phyloP scores from a whole-genome alignment of 2,797 vertebrate genomes.

The Bufotes viridis region DNA sequence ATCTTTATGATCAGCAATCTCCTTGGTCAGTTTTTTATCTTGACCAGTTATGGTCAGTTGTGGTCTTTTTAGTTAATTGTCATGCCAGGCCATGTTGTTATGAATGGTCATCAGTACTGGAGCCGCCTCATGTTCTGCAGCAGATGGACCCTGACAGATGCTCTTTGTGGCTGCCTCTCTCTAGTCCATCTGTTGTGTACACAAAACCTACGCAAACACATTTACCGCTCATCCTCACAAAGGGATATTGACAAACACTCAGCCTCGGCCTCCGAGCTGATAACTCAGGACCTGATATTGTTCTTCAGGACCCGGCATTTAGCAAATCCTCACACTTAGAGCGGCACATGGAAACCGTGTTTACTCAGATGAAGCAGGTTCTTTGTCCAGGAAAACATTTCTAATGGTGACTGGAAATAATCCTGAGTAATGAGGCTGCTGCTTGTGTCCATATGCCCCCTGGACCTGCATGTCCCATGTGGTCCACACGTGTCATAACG shows the following conservation, averaged over 20 bases:
- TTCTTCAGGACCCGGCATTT: slow-evolving; percentile 22
- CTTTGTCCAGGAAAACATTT: slow-evolving; percentile 40
- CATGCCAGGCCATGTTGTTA: background rate
- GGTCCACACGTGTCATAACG: background rate
- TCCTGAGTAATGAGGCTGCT: slow-evolving; percentile 29
- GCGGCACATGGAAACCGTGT: slow-evolving; percentile 40
- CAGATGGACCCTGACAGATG: slow-evolving; percentile 50
- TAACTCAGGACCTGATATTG: slow-evolving; percentile 29
- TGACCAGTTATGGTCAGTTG: background rate
- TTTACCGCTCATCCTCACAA: slow-evolving; percentile 17
- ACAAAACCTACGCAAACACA: slow-evolving; percentile 56
- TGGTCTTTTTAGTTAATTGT: background rate
- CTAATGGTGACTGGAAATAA: slow-evolving; percentile 14
- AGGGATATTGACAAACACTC: slow-evolving; percentile 46
- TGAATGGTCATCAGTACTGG: slow-evolving; percentile 34
- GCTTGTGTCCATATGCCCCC: slow-evolving; percentile 50
- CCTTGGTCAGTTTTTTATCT: background rate
- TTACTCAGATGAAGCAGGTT: slow-evolving; percentile 38
- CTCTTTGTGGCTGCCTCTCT: slow-evolving; percentile 22
- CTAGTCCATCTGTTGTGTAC: slow-evolving; percentile 55
- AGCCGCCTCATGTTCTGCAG: background rate
- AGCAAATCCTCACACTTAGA: slow-evolving; percentile 37
- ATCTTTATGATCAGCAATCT: background rate
- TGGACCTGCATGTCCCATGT: background rate
- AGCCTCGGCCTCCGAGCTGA: background rate